Evolutionary conservation across 2,797 vertebrate species (phyloP).

Genomic region (Gambelia wislizenii): DNA sequence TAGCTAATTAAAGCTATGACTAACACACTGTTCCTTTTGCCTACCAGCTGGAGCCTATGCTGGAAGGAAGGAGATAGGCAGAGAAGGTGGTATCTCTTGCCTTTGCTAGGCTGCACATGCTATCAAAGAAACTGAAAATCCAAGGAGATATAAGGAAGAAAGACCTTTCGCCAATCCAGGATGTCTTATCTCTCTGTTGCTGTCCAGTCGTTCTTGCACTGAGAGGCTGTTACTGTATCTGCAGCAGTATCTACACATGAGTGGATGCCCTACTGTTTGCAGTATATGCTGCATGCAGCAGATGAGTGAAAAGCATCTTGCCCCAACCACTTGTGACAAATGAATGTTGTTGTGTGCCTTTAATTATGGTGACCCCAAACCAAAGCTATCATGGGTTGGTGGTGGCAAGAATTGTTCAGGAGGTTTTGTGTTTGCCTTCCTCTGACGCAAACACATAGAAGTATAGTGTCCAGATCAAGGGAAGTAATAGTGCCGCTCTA

Average conservation of each 20-base stretch:
- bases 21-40: slow-evolving; percentile 46
- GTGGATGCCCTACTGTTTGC: slow-evolving; percentile 53
- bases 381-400: no score
- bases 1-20: slow-evolving; percentile 69
- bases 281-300: slow-evolving; percentile 32
- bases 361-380: no score
- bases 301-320: slow-evolving; percentile 48
- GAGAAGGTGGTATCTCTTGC: background rate
- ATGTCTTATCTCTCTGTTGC: background rate
- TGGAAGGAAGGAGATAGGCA: background rate
- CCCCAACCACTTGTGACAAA: background rate
- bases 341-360: background rate
- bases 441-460: no score
- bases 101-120: background rate
- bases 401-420: no score
- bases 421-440: no score
- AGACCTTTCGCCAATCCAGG: background rate
- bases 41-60: background rate
- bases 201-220: slow-evolving; percentile 45
- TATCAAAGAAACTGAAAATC: slow-evolving; percentile 13
- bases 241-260: background rate
- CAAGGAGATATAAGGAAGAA: background rate
- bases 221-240: slow-evolving; percentile 59
- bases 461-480: no score
- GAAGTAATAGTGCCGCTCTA: no score